Evolutionary conservation across 1,140 invertebrate species (phyloP).

Genomic region (Stegodyphus mimosarum): DNA sequence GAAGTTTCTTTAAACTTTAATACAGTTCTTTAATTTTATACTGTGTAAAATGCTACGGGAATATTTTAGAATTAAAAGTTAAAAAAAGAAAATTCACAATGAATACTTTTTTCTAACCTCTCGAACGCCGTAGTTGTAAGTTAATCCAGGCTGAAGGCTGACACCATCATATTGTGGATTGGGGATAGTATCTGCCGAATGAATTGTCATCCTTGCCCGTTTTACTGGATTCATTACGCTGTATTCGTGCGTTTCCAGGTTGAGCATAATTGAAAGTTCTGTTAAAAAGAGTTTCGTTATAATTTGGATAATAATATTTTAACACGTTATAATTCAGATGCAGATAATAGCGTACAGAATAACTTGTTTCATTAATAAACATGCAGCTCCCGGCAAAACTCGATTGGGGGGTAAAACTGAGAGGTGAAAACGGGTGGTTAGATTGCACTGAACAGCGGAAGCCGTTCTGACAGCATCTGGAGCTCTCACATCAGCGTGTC

Average conservation of each 20-base stretch:
- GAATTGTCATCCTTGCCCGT: conserved; percentile 44
- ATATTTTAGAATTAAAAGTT: neutral
- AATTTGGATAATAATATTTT: too few relatives aligned
- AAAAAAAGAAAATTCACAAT: neutral
- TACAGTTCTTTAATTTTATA: neutral
- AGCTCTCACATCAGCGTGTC: too few relatives aligned
- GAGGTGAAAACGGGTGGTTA: too few relatives aligned
- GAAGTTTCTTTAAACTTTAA: neutral
- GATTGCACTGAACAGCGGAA: too few relatives aligned
- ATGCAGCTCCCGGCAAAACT: too few relatives aligned
- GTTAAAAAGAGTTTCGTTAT: neutral
- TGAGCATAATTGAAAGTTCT: conserved; percentile 48
- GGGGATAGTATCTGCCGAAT: conserved; percentile 36
- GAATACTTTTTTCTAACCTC: conserved; percentile 8
- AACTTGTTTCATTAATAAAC: too few relatives aligned
- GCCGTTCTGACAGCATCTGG: too few relatives aligned
- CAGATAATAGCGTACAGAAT: too few relatives aligned
- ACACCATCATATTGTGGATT: conserved; percentile 56
- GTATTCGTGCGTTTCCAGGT: conserved; percentile 38
- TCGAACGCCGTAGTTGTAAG: conserved; percentile 53
- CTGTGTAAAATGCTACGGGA: neutral
- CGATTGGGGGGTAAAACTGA: too few relatives aligned
- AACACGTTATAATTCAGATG: too few relatives aligned
- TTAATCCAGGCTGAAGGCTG: conserved; percentile 37
- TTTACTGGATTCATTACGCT: conserved; percentile 31